Base-by-base conservation (phyloP, 2,888 invertebrate species). In the Drosophila mettleri region DNA sequence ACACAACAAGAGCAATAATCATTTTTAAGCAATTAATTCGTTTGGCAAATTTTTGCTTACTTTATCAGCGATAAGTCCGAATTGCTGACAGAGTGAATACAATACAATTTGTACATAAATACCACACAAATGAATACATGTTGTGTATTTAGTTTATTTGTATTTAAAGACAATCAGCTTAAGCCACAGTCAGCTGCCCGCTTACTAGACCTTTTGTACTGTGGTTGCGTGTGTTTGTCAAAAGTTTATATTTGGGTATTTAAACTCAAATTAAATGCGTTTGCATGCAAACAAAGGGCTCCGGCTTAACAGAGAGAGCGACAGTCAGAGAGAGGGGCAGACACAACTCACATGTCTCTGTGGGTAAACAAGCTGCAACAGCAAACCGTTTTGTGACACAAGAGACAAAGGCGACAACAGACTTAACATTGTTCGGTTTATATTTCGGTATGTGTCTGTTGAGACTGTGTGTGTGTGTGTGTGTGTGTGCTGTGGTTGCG, bases 211-310 rank as follows among this genome's bases (percentile, higher is more conserved):
- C 53, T 22, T 54, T 46, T 39, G 58, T 58, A 61, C 48, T 77
- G 76, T 63, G 81, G 86, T 67, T 86, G 73, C 78, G 54, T 74
- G 83, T 85, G 88, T 88, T 88, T 86, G 87, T 48, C 73, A 69
- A 68, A 83, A 85, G 87, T 88, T 88, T 88, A 88, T 86, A 88
- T 85, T 88, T 83, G 84, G 81, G 88, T 83, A 90, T 90, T 90
- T 90, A 90, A 89, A 90, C 89, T 84, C 81, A 83, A 90, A 90
- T 90, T 90, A 90, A 90, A 90, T 90, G 87, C 90, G 89, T 89
- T 90, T 88, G 78, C 69, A 77, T 76, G 73, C 75, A 86, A 82
- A 88, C 86, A 86, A 80, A 88, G 75, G 33, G 45, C 45, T 73
- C 57, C 54, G 29, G 68, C 31, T 53, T 43, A 54, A 34, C 33